Base-by-base conservation (phyloP, 2,888 invertebrate genomes). In the Lasioglossum leucozonium region DNA sequence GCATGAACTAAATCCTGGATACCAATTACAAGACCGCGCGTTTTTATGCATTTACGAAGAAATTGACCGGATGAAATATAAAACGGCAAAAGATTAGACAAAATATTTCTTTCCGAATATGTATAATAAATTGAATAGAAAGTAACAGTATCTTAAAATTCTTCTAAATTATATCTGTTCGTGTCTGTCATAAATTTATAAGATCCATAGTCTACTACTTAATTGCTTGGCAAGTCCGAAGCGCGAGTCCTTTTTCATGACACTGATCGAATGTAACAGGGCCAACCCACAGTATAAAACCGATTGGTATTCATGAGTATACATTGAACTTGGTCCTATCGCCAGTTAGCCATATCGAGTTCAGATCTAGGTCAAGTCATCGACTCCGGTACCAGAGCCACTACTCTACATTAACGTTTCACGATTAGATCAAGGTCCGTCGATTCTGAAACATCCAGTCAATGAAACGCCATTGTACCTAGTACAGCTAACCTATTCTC, bases 291-390 rank as follows among this genome's bases (percentile, higher is more conserved):
- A 22, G 65, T 65, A 34, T 65, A 65, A 34, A 65, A 65, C 34
- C 65, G 34, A 65, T 65, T 65, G 34, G 34, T 34, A 65, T 65
- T 67, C 37, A 67, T n/a, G 67, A 37, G n/a, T 37, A 40, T n/a
- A 67, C 37, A 40, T 40, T 67, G 67, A n/a, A 67, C 67, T 67
- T 67, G 67, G 11, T 67, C 37, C 40, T 37, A 11, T 11, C 10
- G 22, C 67, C 40, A 22, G 67, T 67, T 67, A 40, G 22, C 67
- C n/a, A n/a, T 37, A 67, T 67, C 67, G 37, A 67, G 67, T 22
- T 67, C 40, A n/a, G 37, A 67, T n/a, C 11, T 37, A 37, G 67
- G 67, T 40, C 67, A 67, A 37, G 22, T 67, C 37, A 37, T 67
- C 22, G 37, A 67, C 67, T 67, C 22, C 37, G n/a, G 4, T 40